Evolutionary conservation across 2,888 invertebrate species (phyloP), one percentile per base, ranked within the genome.

Genomic region (Melinaea menophilus): DNA sequence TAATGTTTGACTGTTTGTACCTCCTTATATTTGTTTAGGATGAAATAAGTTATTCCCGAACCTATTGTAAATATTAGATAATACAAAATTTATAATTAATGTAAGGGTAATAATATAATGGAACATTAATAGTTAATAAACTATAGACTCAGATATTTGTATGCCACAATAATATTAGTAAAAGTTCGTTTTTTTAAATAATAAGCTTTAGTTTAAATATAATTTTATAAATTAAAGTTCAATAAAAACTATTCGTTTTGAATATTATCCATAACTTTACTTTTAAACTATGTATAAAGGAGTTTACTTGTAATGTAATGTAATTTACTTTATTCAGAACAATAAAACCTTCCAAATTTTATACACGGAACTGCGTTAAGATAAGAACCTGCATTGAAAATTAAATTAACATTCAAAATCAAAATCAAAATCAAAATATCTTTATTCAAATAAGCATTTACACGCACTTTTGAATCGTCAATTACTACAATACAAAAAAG

Each of bases 321-420:
- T 46, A 46, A 11, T 46, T 46, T 46, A 46, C 22, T 22, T 22
- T 22, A 22, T 22, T 22, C 22, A 22, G 22, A 22, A 22, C 1
- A 22, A 22, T 22, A n/a, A 46, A 46, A 46, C 46, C n/a, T 46
- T 46, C 46, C 11, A 46, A 46, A 46, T 46, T 46, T 9, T n/a
- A 46, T 46, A 46, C 46, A 46, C 46, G 56, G 51, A 47, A 64
- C 58, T 57, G 56, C 57, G 56, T 59, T 61, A 33, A 35, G 46
- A 59, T 61, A 55, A 45, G 56, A 58, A 64, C 64, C 58, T 64
- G 64, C 62, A 64, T 60, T 54, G 57, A 59, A 63, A 62, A 69
- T 69, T 67, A 63, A 67, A 69, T 65, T 67, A 65, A 67, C 65
- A 61, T 63, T n/a, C n/a, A n/a, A n/a, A n/a, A n/a, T n/a, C n/a